Evolutionary conservation across 2,888 invertebrate genomes (phyloP).

Genomic region (Drosophila helvetica): DNA sequence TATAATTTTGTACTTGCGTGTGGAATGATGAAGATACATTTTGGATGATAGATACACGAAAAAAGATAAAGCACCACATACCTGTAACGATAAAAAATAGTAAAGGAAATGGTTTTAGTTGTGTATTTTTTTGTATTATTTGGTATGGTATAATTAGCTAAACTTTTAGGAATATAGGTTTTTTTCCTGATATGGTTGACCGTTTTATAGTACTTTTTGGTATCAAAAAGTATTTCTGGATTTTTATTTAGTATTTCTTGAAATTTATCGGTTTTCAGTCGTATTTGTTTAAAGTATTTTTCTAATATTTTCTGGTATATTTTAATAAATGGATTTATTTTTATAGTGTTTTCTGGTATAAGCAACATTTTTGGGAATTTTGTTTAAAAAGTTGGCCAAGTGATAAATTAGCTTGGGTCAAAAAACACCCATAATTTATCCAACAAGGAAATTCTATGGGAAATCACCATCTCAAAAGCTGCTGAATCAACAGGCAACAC

Average conservation of each 20-base stretch:
- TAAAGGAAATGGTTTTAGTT: background rate
- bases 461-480: background rate
- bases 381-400: background rate
- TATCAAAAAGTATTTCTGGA: too few relatives aligned
- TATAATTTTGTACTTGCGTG: constrained; percentile 28
- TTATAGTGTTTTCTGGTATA: background rate
- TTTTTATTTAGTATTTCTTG: too few relatives aligned
- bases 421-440: background rate
- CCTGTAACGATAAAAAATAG: constrained; percentile 33
- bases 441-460: background rate
- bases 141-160: background rate
- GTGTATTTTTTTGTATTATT: background rate
- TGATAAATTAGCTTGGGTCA: background rate
- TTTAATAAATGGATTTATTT: background rate
- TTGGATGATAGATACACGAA: constrained; percentile 23
- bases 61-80: constrained; percentile 25
- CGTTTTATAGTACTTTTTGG: too few relatives aligned
- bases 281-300: too few relatives aligned
- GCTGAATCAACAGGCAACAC: constrained; percentile 49
- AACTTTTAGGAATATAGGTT: too few relatives aligned
- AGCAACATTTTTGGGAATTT: background rate
- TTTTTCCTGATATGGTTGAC: too few relatives aligned
- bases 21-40: constrained; percentile 10
- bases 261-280: too few relatives aligned
- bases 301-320: too few relatives aligned